phyloP scores from a whole-genome alignment of 2,888 invertebrate species.

The Tridacna crocea region DNA sequence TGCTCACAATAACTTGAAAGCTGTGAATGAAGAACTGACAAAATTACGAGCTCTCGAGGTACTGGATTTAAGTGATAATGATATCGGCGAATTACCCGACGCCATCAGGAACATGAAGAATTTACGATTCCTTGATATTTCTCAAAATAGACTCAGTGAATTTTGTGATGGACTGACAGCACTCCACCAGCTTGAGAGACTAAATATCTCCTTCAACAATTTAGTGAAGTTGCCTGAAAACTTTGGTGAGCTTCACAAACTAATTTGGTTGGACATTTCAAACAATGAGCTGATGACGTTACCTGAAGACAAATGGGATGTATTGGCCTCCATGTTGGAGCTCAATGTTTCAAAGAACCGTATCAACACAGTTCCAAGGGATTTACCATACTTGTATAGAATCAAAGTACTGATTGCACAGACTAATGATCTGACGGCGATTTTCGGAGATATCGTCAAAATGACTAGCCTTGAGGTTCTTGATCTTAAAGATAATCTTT shows the following conservation, averaged over 20 bases:
- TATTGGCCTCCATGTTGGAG: constrained; percentile 90
- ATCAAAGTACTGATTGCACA: constrained; percentile 74
- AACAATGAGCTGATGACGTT: constrained; percentile 78
- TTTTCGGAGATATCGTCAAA: constrained; percentile 80
- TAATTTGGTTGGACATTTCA: constrained; percentile 77
- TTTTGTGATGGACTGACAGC: constrained; percentile 84
- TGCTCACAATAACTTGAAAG: constrained; percentile 73
- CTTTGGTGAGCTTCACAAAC: constrained; percentile 79
- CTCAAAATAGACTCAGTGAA: constrained; percentile 82
- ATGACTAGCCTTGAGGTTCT: constrained; percentile 88
- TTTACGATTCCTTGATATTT: constrained; percentile 88
- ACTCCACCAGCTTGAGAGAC: constrained; percentile 71
- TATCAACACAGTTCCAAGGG: constrained; percentile 88
- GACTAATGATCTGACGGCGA: constrained; percentile 76
- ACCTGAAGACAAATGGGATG: constrained; percentile 87
- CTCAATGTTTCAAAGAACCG: constrained; percentile 93
- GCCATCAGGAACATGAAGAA: constrained; percentile 68
- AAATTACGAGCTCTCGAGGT: constrained; percentile 73
- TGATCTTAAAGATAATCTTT: constrained; percentile 93
- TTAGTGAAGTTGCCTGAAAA: constrained; percentile 77
- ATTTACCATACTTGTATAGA: constrained; percentile 80
- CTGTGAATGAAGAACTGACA: constrained; percentile 74
- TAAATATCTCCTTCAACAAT: constrained; percentile 80
- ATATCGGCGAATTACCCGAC: constrained; percentile 64
- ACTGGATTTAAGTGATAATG: constrained; percentile 76